Percentiles rank a stretch among this genome's conserved stretches.
These are phyloP conservation scores for Petrocephalus sullivani DNA, from an alignment of 2,797 vertebrate genomes.

Conservation along the genomic window DNA sequence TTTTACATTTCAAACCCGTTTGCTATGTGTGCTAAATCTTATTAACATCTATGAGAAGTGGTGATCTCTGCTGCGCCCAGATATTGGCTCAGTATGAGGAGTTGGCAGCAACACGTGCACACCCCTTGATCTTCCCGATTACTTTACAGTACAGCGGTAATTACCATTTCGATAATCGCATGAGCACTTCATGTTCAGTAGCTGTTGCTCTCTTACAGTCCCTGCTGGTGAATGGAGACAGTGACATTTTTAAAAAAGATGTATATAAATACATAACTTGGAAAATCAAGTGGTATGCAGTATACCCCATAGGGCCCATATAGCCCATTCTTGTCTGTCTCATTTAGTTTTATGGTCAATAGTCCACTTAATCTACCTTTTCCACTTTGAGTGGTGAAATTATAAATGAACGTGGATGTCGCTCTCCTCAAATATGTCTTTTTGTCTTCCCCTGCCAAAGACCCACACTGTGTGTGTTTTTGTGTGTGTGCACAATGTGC, in stretches of 20 bases:
- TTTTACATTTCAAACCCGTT: neutral
- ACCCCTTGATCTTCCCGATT: neutral
- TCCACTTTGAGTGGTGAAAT: neutral
- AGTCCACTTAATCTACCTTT: neutral
- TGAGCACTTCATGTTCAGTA: neutral
- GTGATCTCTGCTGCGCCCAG: neutral
- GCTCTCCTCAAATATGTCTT: neutral
- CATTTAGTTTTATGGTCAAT: neutral
- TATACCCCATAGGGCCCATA: neutral
- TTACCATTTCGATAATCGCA: neutral
- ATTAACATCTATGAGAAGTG: neutral
- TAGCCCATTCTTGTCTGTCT: neutral
- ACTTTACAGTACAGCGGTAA: neutral
- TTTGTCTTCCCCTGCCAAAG: neutral
- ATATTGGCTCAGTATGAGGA: neutral
- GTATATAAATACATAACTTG: neutral
- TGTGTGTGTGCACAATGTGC: neutral
- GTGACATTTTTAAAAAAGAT: neutral
- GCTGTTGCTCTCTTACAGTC: neutral
- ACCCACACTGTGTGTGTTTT: neutral
- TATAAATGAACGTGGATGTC: neutral
- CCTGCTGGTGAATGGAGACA: neutral
- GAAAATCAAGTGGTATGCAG: neutral
- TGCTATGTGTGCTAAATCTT: neutral
- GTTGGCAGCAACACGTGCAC: neutral